Evolutionary conservation across 2,113 vertebrate species (phyloP).

Genomic region (Dipodomys ordii): DNA sequence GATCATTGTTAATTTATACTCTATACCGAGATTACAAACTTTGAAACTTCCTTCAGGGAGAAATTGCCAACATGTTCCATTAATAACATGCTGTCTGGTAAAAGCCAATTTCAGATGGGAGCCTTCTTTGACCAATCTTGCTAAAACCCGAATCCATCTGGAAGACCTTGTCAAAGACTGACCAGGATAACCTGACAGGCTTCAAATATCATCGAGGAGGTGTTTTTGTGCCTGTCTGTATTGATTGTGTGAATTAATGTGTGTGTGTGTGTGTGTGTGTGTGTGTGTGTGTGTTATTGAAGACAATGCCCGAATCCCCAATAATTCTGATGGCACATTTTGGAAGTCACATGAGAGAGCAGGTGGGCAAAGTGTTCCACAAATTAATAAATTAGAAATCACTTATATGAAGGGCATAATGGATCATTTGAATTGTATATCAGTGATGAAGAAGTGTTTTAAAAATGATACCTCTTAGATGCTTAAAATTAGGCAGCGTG

Average conservation of each 20-base stretch:
- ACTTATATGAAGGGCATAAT: slow-evolving; percentile 42
- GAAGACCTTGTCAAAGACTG: slow-evolving; percentile 5
- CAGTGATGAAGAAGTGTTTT: background rate
- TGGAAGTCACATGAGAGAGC: background rate
- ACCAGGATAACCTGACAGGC: background rate
- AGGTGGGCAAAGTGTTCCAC: slow-evolving; percentile 20
- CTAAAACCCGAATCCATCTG: background rate
- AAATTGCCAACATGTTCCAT: background rate
- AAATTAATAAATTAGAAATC: slow-evolving; percentile 48
- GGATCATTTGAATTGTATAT: slow-evolving; percentile 39
- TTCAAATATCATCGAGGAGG: background rate
- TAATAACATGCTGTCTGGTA: background rate
- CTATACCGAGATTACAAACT: slow-evolving; percentile 2
- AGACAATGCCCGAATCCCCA: background rate
- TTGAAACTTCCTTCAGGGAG: slow-evolving; percentile 30
- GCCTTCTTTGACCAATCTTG: background rate
- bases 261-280: background rate
- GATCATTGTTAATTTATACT: background rate
- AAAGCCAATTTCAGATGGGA: background rate
- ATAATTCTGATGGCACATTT: slow-evolving; percentile 36
- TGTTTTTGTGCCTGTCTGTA: background rate
- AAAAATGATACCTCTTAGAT: slow-evolving; percentile 52
- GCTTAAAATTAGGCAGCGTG: background rate
- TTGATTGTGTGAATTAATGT: slow-evolving; percentile 6
- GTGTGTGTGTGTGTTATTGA: slow-evolving; percentile 31